These are phyloP conservation scores for Sarcophilus harrisii DNA, from an alignment of 2,797 vertebrate genomes.

Conservation along the genomic window DNA sequence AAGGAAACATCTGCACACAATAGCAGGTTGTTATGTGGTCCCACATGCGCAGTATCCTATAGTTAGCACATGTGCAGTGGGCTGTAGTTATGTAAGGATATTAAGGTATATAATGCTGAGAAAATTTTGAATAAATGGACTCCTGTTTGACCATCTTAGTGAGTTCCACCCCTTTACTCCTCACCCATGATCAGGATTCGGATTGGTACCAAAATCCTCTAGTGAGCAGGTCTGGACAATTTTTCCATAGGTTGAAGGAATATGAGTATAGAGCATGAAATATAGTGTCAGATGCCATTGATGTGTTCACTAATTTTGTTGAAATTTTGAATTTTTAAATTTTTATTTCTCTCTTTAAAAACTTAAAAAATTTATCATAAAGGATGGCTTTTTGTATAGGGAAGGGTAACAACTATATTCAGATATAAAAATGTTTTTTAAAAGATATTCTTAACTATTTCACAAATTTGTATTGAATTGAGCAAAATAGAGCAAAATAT, in stretches of 20 bases:
- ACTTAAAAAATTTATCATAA: not conserved
- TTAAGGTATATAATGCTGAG: too few relatives aligned
- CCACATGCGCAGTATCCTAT: too few relatives aligned
- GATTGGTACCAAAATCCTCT: too few relatives aligned
- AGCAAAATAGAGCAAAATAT: not conserved
- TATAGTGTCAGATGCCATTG: not conserved
- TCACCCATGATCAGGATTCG: too few relatives aligned
- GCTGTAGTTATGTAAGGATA: too few relatives aligned
- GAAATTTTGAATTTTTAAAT: not conserved
- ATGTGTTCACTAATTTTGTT: not conserved
- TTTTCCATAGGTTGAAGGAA: not conserved
- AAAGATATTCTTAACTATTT: not conserved
- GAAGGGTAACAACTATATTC: not conserved
- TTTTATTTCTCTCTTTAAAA: not conserved
- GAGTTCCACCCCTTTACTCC: too few relatives aligned
- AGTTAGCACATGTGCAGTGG: too few relatives aligned
- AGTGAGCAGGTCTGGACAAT: not conserved
- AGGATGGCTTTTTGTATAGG: not conserved
- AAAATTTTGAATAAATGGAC: too few relatives aligned
- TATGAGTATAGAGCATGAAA: not conserved
- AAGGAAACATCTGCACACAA: too few relatives aligned
- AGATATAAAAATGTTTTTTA: not conserved
- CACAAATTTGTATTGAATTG: not conserved
- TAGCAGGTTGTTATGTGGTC: too few relatives aligned
- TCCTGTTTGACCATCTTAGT: too few relatives aligned